Conservation (phyloP, 2,888 invertebrate genomes). For the Tenodera sinensis region DNA sequence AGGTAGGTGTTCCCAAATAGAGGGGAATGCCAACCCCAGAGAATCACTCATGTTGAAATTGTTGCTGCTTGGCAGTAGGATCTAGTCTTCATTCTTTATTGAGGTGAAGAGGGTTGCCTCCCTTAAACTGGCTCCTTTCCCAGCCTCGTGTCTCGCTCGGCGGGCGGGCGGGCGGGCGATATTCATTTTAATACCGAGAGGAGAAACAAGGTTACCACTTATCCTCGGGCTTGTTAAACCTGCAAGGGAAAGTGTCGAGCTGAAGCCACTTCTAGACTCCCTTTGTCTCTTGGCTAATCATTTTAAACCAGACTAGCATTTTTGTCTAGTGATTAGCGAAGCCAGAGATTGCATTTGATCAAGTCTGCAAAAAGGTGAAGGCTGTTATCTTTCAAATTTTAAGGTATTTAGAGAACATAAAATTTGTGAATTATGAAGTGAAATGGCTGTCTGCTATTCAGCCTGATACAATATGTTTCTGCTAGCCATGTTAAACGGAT, state of each 20-base stretch:
- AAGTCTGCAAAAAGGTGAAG: too few species aligned
- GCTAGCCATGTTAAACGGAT: too few species aligned
- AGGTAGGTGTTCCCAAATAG: background rate
- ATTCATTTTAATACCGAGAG: background rate
- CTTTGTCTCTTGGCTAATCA: background rate
- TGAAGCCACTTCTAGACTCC: background rate
- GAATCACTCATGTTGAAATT: background rate
- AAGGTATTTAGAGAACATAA: too few species aligned
- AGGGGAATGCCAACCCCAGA: background rate
- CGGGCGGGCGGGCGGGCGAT: too few species aligned
- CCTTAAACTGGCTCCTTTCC: too few species aligned
- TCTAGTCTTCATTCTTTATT: background rate
- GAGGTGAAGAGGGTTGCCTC: background rate
- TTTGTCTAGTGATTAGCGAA: background rate
- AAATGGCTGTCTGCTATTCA: too few species aligned
- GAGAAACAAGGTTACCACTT: background rate
- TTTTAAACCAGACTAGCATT: background rate
- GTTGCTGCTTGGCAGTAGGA: background rate
- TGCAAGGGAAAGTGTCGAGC: background rate
- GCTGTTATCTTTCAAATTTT: too few species aligned
- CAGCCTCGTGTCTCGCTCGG: too few species aligned
- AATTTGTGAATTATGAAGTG: too few species aligned
- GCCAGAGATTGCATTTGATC: too few species aligned
- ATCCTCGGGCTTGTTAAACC: too few species aligned
- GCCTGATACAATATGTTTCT: too few species aligned